Conservation (phyloP, 2,888 invertebrate species). For the Liodrosophila aerea region DNA sequence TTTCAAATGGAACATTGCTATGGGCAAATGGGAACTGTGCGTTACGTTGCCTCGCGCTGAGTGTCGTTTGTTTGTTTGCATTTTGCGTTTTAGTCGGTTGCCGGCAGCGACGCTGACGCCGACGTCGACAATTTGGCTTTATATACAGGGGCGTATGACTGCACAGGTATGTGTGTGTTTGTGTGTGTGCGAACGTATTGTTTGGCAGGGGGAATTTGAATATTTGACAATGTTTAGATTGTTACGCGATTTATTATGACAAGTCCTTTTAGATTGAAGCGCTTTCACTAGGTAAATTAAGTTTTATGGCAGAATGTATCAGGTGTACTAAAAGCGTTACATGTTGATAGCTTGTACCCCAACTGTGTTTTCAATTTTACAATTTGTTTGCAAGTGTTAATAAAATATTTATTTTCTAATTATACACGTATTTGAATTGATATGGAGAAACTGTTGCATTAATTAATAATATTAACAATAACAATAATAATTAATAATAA, state of each 20-base stretch:
- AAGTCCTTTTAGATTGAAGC: constrained; percentile 55
- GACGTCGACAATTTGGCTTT: constrained; percentile 52
- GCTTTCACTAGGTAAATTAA: constrained; percentile 39
- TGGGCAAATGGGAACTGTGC: constrained; percentile 55
- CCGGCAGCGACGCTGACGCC: constrained; percentile 39
- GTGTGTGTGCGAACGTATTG: constrained; percentile 4
- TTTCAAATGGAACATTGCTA: constrained; percentile 33
- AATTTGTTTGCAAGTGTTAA: too few relatives aligned
- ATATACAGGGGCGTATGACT: constrained; percentile 38
- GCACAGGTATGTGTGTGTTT: constrained; percentile 5
- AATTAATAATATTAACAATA: too few relatives aligned
- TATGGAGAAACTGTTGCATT: too few relatives aligned
- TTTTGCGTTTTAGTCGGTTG: constrained; percentile 44
- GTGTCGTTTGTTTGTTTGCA: constrained; percentile 66
- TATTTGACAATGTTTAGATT: constrained; percentile 62
- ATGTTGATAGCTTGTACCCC: too few relatives aligned
- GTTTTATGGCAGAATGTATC: constrained; percentile 13
- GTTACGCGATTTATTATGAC: constrained; percentile 69
- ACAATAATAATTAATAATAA: too few relatives aligned
- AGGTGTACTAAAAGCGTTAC: neutral
- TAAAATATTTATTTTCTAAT: too few relatives aligned
- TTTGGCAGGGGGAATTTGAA: constrained; percentile 19
- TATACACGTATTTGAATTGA: too few relatives aligned
- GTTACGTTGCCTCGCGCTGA: constrained; percentile 54
- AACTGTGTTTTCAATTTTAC: too few relatives aligned